Base-by-base conservation (phyloP, 1,140 invertebrate species). In the Yoshiicerus persimilis region DNA sequence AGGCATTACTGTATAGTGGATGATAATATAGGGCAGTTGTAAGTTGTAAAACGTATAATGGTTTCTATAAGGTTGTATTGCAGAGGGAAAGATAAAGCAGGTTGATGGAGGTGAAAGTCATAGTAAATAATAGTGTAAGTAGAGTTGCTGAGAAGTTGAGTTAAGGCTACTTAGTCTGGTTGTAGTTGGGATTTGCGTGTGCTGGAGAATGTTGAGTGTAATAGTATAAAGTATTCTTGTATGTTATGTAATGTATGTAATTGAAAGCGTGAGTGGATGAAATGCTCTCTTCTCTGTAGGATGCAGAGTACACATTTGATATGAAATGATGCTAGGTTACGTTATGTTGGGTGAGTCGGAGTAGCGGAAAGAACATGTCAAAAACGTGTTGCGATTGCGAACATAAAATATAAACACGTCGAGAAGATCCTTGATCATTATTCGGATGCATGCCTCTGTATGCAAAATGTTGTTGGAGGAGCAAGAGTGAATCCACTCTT, bases 361-460 rank as follows among this genome's bases (percentile, higher is more conserved):
- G 66, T 75, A 84, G 41, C 47, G 86, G 70, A 66, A 86, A 87
- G 86, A 87, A 89, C 87, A 89, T 89, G 87, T 89, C 88, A 89
- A 89, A 87, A 89, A 88, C 87, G 89, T 89, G 89, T 90, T 88
- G 86, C 25, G 88, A 89, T 88, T 90, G 39, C 75, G 80, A 86
- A 87, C 86, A 90, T 90, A 88, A 90, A 90, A 90, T 89, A 88
- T 88, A 86, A 86, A 89, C 87, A 90, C 86, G 90, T 87, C 86
- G 86, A 88, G 87, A 86, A 88, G 88, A 90, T 90, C 90, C 86
- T 84, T 87, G 64, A 90, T 90, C 87, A 90, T 90, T 90, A 90
- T 90, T 88, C 88, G 87, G 56, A 84, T 80, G 88, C 90, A 90
- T 90, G 90, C 75, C 84, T 86, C 89, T 86, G 62, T 87, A 89